phyloP scores from a whole-genome alignment of 2,113 vertebrate species.

The Balaenoptera acutorostrata region DNA sequence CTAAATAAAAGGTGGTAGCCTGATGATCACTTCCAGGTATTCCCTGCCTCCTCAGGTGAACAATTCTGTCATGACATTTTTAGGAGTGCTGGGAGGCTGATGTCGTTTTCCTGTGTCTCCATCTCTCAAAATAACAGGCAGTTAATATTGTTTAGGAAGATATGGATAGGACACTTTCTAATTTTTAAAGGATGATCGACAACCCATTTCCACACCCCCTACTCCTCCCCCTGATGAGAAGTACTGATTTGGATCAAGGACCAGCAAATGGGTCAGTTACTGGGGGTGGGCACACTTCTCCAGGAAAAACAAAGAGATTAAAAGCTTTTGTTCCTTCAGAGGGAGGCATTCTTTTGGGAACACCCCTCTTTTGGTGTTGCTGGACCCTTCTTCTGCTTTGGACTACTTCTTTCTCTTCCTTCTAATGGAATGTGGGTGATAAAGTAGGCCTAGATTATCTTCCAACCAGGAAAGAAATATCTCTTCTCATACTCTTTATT shows the following conservation, averaged over 20 bases:
- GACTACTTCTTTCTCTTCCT: not conserved
- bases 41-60: too few species aligned
- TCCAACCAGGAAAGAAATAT: not conserved
- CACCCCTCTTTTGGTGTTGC: not conserved
- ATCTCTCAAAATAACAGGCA: too few species aligned
- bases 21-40: too few species aligned
- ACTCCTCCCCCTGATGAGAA: not conserved
- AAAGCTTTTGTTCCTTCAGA: not conserved
- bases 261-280: not conserved
- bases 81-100: too few species aligned
- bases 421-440: not conserved
- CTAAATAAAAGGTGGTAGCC: too few species aligned
- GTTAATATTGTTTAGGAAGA: too few species aligned
- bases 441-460: not conserved
- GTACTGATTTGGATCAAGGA: not conserved
- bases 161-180: not conserved
- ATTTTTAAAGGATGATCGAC: not conserved
- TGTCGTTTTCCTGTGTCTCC: too few species aligned
- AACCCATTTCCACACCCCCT: too few species aligned
- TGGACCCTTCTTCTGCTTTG: not conserved
- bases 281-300: not conserved
- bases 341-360: not conserved
- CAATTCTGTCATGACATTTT: too few species aligned
- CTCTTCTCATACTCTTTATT: not conserved
- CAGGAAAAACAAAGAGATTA: not conserved